Percentiles rank a stretch among this genome's conserved stretches.
Conservation (phyloP, 23 tunicate species). For the Trididemnum miniatum region DNA sequence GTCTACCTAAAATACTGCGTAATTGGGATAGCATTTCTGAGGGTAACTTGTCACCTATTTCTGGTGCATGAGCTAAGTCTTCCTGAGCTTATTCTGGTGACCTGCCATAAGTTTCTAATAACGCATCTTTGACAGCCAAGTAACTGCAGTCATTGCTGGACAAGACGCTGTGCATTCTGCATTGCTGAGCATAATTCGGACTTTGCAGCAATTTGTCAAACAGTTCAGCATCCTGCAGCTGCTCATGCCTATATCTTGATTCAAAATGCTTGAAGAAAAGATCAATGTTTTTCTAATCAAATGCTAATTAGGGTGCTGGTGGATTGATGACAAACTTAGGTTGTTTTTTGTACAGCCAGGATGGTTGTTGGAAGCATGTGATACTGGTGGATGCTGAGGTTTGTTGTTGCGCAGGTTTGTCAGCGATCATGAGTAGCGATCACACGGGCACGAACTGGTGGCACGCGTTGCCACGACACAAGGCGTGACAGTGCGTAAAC, state of each 20-base stretch:
- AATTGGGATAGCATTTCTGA: background rate
- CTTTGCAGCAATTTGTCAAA: constrained; percentile 10
- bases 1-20: background rate
- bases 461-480: too few relatives aligned
- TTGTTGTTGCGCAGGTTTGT: too few relatives aligned
- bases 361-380: too few relatives aligned
- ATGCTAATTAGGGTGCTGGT: background rate
- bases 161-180: background rate
- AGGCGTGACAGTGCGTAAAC: too few relatives aligned
- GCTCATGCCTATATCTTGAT: background rate
- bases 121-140: background rate
- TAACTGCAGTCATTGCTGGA: background rate
- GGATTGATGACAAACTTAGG: too few relatives aligned
- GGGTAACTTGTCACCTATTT: background rate
- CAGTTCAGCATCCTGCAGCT: background rate
- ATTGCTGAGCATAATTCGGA: background rate
- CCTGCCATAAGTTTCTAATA: background rate
- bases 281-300: background rate
- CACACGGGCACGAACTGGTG: too few relatives aligned
- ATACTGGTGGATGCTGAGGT: too few relatives aligned
- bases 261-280: background rate
- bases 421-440: too few relatives aligned
- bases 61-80: background rate
- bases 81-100: background rate
- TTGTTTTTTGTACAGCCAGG: too few relatives aligned